Conservation (phyloP, 2,113 vertebrate species). For the Morone saxatilis region DNA sequence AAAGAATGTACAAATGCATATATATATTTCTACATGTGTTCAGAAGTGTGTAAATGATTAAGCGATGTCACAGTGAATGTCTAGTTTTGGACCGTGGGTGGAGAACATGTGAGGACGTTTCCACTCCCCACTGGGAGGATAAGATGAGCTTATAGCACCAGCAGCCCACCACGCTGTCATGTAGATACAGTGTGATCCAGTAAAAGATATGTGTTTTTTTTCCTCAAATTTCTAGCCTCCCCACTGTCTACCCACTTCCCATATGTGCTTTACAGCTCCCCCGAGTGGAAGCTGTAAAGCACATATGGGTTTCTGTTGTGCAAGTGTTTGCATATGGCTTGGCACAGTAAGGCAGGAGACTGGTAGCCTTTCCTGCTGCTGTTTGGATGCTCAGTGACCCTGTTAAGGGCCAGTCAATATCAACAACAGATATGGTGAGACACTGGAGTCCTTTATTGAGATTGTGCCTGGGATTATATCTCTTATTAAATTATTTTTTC, state of each 20-base stretch:
- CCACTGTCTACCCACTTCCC: not conserved
- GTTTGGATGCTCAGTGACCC: not conserved
- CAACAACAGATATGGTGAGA: not conserved
- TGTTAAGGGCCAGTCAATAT: not conserved
- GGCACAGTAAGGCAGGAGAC: not conserved
- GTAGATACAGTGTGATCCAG: constrained; percentile 27
- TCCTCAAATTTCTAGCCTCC: not conserved
- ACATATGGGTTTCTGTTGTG: constrained; percentile 11
- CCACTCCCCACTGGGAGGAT: constrained; percentile 42
- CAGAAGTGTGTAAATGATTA: constrained; percentile 11
- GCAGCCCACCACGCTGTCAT: constrained; percentile 50
- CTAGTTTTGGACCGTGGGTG: constrained; percentile 31
- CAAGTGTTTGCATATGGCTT: constrained; percentile 31
- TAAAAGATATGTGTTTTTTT: not conserved
- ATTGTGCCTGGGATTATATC: not conserved
- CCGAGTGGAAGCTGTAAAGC: not conserved
- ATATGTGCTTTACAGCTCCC: not conserved
- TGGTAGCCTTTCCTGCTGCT: not conserved
- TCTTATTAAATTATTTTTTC: not conserved
- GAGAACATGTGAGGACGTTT: constrained; percentile 32
- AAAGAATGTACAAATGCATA: not conserved
- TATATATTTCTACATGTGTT: not conserved
- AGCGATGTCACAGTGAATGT: not conserved
- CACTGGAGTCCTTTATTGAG: not conserved
- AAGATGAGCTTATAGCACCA: constrained; percentile 41